Conservation (phyloP, 2,797 vertebrate species). For the Cygnus olor region DNA sequence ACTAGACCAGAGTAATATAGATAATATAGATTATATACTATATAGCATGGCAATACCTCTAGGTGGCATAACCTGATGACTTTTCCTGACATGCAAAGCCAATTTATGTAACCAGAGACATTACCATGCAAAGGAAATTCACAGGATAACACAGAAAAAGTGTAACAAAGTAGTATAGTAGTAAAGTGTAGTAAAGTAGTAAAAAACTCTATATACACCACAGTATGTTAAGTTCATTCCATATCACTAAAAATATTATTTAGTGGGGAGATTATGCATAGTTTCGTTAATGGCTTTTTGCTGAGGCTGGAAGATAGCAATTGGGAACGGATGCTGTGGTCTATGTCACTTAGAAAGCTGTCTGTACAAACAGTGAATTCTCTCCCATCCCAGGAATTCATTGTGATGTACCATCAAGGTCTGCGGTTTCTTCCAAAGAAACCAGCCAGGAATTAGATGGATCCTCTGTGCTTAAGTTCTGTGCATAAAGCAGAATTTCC, state of each 20-base stretch:
- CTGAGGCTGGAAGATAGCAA: background rate
- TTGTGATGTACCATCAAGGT: background rate
- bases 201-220: no score
- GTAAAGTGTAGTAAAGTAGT: no score
- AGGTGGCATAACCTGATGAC: constrained; percentile 12
- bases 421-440: background rate
- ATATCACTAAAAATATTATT: background rate
- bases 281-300: background rate
- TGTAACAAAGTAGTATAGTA: background rate
- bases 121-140: background rate
- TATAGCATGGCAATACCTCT: background rate
- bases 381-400: background rate
- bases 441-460: background rate
- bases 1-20: background rate
- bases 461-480: background rate
- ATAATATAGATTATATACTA: background rate
- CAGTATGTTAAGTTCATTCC: background rate
- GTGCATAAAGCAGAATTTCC: background rate
- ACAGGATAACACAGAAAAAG: background rate
- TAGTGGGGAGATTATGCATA: background rate
- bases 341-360: background rate
- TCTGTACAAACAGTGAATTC: background rate
- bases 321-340: background rate
- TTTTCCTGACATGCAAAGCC: background rate
- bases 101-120: background rate